Base-by-base conservation (phyloP, 2,113 vertebrate species). In the Clarias macrocephalus region DNA sequence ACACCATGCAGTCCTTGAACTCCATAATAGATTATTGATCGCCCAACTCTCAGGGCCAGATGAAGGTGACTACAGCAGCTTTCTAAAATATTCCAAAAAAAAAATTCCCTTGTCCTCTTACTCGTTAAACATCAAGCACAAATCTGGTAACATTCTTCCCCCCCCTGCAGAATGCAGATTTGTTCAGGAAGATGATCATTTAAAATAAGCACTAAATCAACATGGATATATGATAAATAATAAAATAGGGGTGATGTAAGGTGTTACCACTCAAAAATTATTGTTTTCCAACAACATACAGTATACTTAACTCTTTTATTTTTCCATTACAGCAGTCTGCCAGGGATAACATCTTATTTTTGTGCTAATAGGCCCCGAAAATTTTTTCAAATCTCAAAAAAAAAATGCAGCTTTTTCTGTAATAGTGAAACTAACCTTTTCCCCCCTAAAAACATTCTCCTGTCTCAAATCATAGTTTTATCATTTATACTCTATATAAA, bases 31-130 rank as follows among this genome's bases (percentile, higher is more conserved):
- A 68, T 33, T 68, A 68, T 18, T 30, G 66, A 68, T 16, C 30
- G 13, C 10, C 11, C 3, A 30, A 37, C 13, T 92, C 92, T 62
- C 80, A 80, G 66, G 70, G 83, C 83, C 73, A 85, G 85, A 91
- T 86, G 86, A n/a, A 85, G 87, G 77, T 80, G 79, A 82, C 72
- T 82, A 62, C 88, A 80, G 81, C 89, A 75, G 86, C 57, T 91
- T 90, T 90, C 89, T 91, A 18, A 87, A 85, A 86, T 89, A 85
- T 83, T 83, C 81, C 90, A 91, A 37, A 37, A 33, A 37, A 37
- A 37, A 37, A 92, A 93, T 87, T 88, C 80, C 89, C 89, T 70
- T 93, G 91, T 37, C 90, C 89, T 90, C 85, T 70, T 37, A 88
- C 57, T 87, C 28, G 90, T 90, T 72, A 57, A 80, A 87, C 89